Percentiles rank a stretch among this genome's conserved stretches.
These are phyloP conservation scores for Drosophila lacertosa DNA, from an alignment of 1,140 invertebrate genomes.

Conservation along the genomic window DNA sequence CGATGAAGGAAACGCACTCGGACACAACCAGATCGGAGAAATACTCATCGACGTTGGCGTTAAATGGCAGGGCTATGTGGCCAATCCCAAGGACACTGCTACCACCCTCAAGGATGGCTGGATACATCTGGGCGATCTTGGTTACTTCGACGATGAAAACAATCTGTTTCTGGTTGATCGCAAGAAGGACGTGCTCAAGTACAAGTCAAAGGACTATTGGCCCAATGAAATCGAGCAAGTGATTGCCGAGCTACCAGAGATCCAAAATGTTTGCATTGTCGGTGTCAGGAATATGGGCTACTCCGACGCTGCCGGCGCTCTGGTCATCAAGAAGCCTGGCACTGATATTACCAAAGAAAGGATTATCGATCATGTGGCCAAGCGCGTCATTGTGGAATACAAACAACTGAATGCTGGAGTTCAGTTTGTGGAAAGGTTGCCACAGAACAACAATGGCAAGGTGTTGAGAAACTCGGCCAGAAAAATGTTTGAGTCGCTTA, in stretches of 20 bases:
- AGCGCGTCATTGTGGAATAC: slow-evolving; percentile 58
- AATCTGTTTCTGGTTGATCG: slow-evolving; percentile 86
- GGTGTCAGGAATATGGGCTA: slow-evolving; percentile 56
- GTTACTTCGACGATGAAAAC: slow-evolving; percentile 86
- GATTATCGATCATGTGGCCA: slow-evolving; percentile 64
- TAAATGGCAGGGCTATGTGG: slow-evolving; percentile 65
- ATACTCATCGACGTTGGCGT: slow-evolving; percentile 57
- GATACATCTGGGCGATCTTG: slow-evolving; percentile 88
- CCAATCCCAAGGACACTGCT: slow-evolving; percentile 55
- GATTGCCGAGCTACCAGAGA: slow-evolving; percentile 63
- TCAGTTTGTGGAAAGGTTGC: slow-evolving; percentile 84
- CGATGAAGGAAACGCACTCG: slow-evolving; percentile 57
- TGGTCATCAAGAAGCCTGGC: slow-evolving; percentile 58
- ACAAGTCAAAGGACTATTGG: slow-evolving; percentile 76
- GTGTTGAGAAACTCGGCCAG: slow-evolving; percentile 54
- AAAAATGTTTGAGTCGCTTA: slow-evolving; percentile 43
- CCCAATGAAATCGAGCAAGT: slow-evolving; percentile 74
- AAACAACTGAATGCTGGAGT: slow-evolving; percentile 84
- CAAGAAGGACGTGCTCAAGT: slow-evolving; percentile 87
- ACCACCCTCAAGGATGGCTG: slow-evolving; percentile 83
- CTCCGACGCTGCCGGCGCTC: slow-evolving; percentile 65
- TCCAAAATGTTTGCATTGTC: slow-evolving; percentile 67
- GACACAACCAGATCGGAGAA: slow-evolving; percentile 52
- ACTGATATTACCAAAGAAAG: slow-evolving; percentile 51
- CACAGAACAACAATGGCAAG: slow-evolving; percentile 85